Evolutionary conservation across 2,888 invertebrate species (phyloP), one percentile per base, ranked within the genome.

Genomic region (Nephrotoma appendiculata): DNA sequence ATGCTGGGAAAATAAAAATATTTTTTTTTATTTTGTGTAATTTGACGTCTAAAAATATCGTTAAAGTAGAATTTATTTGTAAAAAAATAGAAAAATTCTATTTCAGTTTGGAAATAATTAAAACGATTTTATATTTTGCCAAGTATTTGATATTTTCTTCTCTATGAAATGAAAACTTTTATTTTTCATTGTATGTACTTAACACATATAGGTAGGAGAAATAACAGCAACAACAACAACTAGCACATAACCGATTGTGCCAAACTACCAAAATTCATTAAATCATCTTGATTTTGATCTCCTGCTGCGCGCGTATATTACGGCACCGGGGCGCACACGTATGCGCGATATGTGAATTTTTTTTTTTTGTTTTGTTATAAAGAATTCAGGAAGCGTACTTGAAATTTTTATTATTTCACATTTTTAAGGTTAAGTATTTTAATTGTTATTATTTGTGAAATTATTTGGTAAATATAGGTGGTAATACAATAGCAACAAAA

Each of bases 21-120:
- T 52, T 52, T 52, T 52, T 57, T 52, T 6, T 11, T 44, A 44
- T 6, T 44, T 44, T 19, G 19, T 71, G 71, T 71, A 71, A 71
- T 71, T 71, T 71, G 42, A 84, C 84, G 84, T 41, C 43, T 84
- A 84, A 42, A 84, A 84, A 84, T 84, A 84, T 84, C 84, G n/a
- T 84, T 31, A 41, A 84, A 84, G 84, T 84, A 84, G 42, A 83
- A 57, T 57, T 57, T 57, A 57, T 57, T 83, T 41, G 83, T 41
- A 83, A 83, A 83, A 41, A 41, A 41, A 41, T 83, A 41, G 83
- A 41, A 41, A 84, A 42, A 42, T 42, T 84, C 84, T 84, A 84
- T 84, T 84, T 84, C 84, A 84, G 84, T 84, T 84, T 84, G 84
- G 84, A 84, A 84, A 84, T 84, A 84, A 84, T 42, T 43, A 42